phyloP scores from a whole-genome alignment of 2,888 invertebrate species.

The Nomada lathburiana region DNA sequence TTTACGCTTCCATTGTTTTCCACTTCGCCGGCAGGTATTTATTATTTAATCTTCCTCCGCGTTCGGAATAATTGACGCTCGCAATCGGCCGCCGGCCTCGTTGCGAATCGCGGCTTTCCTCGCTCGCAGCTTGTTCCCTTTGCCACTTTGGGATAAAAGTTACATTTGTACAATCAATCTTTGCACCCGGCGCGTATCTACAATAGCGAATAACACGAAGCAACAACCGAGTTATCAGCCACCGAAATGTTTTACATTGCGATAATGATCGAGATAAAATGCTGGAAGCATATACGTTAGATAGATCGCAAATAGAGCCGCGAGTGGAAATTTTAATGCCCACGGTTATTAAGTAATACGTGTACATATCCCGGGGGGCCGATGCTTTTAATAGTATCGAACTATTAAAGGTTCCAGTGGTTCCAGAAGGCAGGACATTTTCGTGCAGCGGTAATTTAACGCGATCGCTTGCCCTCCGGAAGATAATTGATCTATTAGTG shows the following conservation, averaged over 20 bases:
- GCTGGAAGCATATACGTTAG: background rate
- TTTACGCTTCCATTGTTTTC: slow-evolving; percentile 48
- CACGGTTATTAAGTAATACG: too few relatives aligned
- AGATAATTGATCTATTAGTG: slow-evolving; percentile 52
- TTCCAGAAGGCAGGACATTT: background rate
- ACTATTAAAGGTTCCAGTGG: too few relatives aligned
- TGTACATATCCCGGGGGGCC: too few relatives aligned
- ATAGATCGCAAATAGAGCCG: slow-evolving; percentile 16
- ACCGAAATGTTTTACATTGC: background rate
- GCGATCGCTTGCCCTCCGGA: background rate
- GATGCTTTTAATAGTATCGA: too few relatives aligned
- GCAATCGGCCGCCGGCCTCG: background rate
- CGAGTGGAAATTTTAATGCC: slow-evolving; percentile 5
- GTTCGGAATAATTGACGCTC: slow-evolving; percentile 43
- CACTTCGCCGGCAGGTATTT: slow-evolving; percentile 29
- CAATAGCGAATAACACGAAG: background rate
- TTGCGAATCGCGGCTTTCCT: background rate
- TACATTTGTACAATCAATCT: background rate
- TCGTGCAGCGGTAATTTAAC: background rate
- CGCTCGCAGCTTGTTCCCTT: background rate
- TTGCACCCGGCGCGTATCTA: background rate
- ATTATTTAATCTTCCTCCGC: slow-evolving; percentile 51
- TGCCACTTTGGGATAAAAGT: background rate
- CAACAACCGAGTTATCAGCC: slow-evolving; percentile 2
- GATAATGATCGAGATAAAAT: slow-evolving; percentile 14